Base-by-base conservation (phyloP, 2,888 invertebrate species). In the Pecten maximus region DNA sequence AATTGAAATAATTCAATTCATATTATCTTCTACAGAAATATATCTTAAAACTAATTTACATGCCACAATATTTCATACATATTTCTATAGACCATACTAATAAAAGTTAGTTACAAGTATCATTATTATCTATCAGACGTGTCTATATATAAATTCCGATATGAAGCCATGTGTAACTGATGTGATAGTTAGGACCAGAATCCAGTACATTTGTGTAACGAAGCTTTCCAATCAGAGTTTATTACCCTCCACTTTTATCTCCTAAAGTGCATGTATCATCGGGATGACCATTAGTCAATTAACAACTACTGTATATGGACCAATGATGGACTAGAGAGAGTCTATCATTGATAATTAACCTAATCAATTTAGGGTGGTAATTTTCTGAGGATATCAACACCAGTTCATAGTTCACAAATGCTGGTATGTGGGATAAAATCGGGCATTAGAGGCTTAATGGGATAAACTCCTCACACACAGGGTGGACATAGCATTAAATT, bases 1-100 rank as follows among this genome's bases (percentile, higher is more conserved):
- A 74, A 74, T 74, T 10, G 35, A 74, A 74, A 74, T n/a, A n/a
- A n/a, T n/a, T n/a, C n/a, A n/a, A n/a, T n/a, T n/a, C 74, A 74
- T 23, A 28, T 35, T 35, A 74, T 74, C 35, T 74, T 54, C 8
- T 74, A 35, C 28, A 74, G 35, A 74, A 74, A 74, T 74, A 74
- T 74, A 8, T 74, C 15, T 23, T 74, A 15, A 44, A 74, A 35
- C 74, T 23, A 35, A 35, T 74, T 74, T 74, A 74, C 35, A 28
- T 74, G 74, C 35, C 35, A 35, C 74, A 74, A 74, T 35, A 28
- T 74, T 74, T 35, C 35, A 74, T 10, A 28, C 28, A 74, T 74
- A 74, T 54, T 54, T 54, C 28, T 35, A 6, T 74, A 10, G 74
- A 23, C 74, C 28, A 74, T 74, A 74, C 6, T 44, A 60, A 74